Percentiles rank a stretch among this genome's conserved stretches.
Conservation (phyloP, 2,113 vertebrate genomes). For the Caranx ignobilis region DNA sequence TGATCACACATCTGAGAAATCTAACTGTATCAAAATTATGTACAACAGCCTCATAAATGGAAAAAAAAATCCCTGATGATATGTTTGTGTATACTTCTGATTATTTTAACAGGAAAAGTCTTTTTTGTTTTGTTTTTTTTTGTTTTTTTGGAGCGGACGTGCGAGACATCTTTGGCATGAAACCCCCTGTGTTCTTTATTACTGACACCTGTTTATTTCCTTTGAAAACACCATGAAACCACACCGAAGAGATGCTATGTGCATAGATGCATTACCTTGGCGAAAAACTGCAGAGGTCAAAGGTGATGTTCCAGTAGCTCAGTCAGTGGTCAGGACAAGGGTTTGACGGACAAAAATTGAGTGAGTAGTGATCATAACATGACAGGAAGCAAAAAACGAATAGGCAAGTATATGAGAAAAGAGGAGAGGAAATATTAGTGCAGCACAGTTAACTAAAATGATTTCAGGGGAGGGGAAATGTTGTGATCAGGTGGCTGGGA, state of each 20-base stretch:
- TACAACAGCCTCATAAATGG: background rate
- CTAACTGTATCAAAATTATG: constrained; percentile 19
- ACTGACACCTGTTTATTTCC: constrained; percentile 36
- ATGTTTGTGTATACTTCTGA: constrained; percentile 7
- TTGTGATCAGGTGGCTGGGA: constrained; percentile 76
- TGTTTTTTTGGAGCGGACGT: constrained; percentile 22
- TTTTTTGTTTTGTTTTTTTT: background rate
- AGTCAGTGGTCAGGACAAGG: constrained; percentile 88
- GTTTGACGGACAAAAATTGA: constrained; percentile 86
- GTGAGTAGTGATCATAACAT: constrained; percentile 84
- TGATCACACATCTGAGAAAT: constrained; percentile 40
- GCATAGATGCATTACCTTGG: constrained; percentile 86
- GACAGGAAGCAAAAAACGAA: constrained; percentile 79
- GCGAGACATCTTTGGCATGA: constrained; percentile 24
- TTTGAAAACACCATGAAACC: constrained; percentile 76
- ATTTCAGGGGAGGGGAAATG: constrained; percentile 63
- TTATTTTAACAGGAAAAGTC: constrained; percentile 9
- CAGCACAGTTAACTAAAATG: constrained; percentile 79
- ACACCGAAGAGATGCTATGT: constrained; percentile 80
- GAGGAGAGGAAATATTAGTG: constrained; percentile 80
- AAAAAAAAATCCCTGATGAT: constrained; percentile 8
- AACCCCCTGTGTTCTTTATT: constrained; percentile 20
- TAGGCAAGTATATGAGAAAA: constrained; percentile 73
- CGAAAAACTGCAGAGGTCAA: constrained; percentile 85
- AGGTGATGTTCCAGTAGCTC: constrained; percentile 86